Evolutionary conservation across 2,113 vertebrate species (phyloP).

Genomic region (Geococcyx californianus): DNA sequence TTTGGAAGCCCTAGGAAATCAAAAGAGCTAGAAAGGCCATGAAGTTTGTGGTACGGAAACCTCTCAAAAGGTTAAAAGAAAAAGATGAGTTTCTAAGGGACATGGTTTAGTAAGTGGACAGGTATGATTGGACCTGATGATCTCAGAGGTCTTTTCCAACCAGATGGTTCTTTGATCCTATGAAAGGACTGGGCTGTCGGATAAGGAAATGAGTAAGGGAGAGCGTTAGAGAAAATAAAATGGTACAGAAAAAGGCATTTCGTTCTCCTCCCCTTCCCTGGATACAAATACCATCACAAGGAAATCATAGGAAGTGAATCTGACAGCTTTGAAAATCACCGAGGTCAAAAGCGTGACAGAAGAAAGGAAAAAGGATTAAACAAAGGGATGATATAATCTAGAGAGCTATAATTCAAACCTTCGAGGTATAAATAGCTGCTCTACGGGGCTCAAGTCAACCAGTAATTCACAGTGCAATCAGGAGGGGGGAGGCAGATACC

Average conservation of each 20-base stretch:
- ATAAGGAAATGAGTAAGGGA: constrained; percentile 30
- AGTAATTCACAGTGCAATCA: not conserved
- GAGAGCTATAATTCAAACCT: constrained; percentile 30
- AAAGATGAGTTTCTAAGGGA: too few relatives aligned
- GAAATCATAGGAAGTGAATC: constrained; percentile 8
- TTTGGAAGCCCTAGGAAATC: not conserved
- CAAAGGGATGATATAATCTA: constrained; percentile 42
- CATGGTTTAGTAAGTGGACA: too few relatives aligned
- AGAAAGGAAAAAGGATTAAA: constrained; percentile 54
- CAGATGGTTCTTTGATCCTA: too few relatives aligned
- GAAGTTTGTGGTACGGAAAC: not conserved
- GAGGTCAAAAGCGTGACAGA: constrained; percentile 48
- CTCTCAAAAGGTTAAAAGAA: not conserved
- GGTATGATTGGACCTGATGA: too few relatives aligned
- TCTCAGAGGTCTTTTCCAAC: too few relatives aligned
- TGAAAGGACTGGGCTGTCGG: not conserved
- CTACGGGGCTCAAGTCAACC: not conserved
- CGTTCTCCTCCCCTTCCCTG: constrained; percentile 37
- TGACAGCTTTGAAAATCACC: constrained; percentile 37
- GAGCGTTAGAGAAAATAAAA: constrained; percentile 21
- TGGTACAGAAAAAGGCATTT: not conserved
- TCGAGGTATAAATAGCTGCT: constrained; percentile 24
- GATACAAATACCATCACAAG: not conserved
- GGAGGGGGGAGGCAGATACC: not conserved
- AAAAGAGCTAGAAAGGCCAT: not conserved